Evolutionary conservation across 2,797 vertebrate genomes (phyloP), one percentile per base, ranked within the genome.

Genomic region (Cyclura pinguis): DNA sequence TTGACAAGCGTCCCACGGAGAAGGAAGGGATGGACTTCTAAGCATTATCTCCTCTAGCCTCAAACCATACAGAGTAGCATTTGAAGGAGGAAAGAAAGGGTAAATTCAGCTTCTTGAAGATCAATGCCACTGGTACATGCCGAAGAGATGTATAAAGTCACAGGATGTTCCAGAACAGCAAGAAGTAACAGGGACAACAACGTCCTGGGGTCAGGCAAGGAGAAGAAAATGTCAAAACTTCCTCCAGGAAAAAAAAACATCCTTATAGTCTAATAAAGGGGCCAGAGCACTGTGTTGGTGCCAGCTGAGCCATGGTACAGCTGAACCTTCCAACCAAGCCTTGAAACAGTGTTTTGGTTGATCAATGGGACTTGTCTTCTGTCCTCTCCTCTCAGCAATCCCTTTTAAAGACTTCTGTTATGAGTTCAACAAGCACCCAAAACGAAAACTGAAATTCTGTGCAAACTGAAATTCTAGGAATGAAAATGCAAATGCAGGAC

Each of bases 101-200:
- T 20, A 6, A 93, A 94, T 69, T 84, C 81, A 84, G 74, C 90
- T 95, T 94, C 93, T 95, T 92, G 84, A 5, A 83, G 93, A 88
- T 94, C 90, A 6, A 92, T 93, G 18, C 59, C 59, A 96, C 0
- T 93, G 86, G 78, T 89, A 92, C 92, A 90, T 7, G 59, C 88
- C 93, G 50, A 93, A 89, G 29, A 95, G 91, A 92, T 73, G 88
- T 38, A 80, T 92, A 94, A 47, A 93, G 88, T 94, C 95, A 96
- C 94, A 96, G 83, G 92, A 92, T 93, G 95, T 96, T 95, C 93
- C 94, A 92, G 92, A 96, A 94, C 91, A 95, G 91, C 62, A 74
- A 88, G 57, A 18, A 96, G 88, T 93, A 90, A 92, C 87, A 14
- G 27, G 83, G 90, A 91, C 0, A 6, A 72, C 89, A 73, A 73